Percentiles rank a stretch among this genome's conserved stretches.
Evolutionary conservation across 2,113 vertebrate species (phyloP).

Genomic region (Laticauda laticaudata): DNA sequence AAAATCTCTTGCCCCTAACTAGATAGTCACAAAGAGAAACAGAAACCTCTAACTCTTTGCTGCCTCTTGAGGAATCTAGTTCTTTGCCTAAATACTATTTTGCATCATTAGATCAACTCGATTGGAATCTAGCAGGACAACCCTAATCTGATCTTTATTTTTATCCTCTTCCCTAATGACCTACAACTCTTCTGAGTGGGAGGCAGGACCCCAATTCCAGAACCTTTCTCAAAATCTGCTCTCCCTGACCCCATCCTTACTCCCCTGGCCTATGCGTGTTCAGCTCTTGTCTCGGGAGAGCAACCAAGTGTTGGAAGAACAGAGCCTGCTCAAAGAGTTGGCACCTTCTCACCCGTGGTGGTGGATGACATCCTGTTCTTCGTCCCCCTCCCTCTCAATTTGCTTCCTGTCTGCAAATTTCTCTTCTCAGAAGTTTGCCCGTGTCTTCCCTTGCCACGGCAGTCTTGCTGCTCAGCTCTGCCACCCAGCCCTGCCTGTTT

Average conservation of each 20-base stretch:
- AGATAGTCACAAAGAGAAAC: not conserved
- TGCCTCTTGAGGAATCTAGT: not conserved
- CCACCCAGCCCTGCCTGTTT: not conserved
- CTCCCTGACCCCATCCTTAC: not conserved
- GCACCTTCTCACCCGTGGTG: not conserved
- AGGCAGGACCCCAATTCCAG: not conserved
- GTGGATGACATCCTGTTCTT: not conserved
- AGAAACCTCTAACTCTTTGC: not conserved
- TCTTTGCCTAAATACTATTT: not conserved
- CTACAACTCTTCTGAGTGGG: not conserved
- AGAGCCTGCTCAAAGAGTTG: not conserved
- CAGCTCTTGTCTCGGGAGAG: not conserved
- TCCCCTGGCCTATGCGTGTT: not conserved
- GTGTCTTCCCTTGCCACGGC: not conserved
- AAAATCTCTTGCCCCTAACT: not conserved
- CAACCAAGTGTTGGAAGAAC: not conserved
- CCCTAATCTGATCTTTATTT: not conserved
- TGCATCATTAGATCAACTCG: not conserved
- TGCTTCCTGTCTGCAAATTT: not conserved
- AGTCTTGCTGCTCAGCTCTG: not conserved
- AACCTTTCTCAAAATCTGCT: not conserved
- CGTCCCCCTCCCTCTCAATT: not conserved
- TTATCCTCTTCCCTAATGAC: not conserved
- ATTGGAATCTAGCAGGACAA: not conserved
- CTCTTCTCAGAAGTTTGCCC: not conserved